Evolutionary conservation across 2,888 invertebrate genomes (phyloP).

Genomic region (Brachyptera putata): DNA sequence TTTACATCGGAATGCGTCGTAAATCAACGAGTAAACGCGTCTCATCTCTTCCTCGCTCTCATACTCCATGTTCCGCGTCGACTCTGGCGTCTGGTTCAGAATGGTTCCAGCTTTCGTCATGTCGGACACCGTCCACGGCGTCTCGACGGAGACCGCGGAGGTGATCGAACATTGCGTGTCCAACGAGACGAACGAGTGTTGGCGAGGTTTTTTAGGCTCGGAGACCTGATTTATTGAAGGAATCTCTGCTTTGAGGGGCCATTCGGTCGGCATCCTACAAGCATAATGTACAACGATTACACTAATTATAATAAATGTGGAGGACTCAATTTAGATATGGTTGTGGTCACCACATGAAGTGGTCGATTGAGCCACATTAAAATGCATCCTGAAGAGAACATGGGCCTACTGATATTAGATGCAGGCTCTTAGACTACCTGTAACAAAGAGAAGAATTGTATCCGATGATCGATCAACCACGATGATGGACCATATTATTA

Average conservation of each 20-base stretch:
- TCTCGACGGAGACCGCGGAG: slow-evolving; percentile 31
- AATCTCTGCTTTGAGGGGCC: slow-evolving; percentile 11
- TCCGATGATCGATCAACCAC: too few relatives aligned
- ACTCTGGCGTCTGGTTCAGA: slow-evolving; percentile 51
- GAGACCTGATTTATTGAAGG: not conserved
- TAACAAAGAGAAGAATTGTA: too few relatives aligned
- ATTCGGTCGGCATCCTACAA: slow-evolving; percentile 10
- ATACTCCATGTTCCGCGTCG: slow-evolving; percentile 52
- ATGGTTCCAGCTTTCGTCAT: slow-evolving; percentile 54
- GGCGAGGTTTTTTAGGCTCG: slow-evolving; percentile 7
- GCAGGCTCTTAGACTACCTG: too few relatives aligned
- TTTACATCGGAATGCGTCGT: slow-evolving; percentile 72
- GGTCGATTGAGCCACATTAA: too few relatives aligned
- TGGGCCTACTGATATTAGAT: too few relatives aligned
- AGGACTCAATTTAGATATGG: too few relatives aligned
- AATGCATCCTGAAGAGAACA: too few relatives aligned
- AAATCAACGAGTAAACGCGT: slow-evolving; percentile 66
- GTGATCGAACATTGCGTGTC: slow-evolving; percentile 33
- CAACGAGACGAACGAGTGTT: slow-evolving; percentile 17
- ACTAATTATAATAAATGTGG: too few relatives aligned
- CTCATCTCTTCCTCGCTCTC: slow-evolving; percentile 69
- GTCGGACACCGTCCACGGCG: slow-evolving; percentile 44
- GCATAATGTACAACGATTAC: not conserved
- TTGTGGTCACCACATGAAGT: too few relatives aligned
- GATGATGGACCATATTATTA: too few relatives aligned